Conservation (phyloP, 2,113 vertebrate genomes). For the Lycocorax pyrrhopterus region DNA sequence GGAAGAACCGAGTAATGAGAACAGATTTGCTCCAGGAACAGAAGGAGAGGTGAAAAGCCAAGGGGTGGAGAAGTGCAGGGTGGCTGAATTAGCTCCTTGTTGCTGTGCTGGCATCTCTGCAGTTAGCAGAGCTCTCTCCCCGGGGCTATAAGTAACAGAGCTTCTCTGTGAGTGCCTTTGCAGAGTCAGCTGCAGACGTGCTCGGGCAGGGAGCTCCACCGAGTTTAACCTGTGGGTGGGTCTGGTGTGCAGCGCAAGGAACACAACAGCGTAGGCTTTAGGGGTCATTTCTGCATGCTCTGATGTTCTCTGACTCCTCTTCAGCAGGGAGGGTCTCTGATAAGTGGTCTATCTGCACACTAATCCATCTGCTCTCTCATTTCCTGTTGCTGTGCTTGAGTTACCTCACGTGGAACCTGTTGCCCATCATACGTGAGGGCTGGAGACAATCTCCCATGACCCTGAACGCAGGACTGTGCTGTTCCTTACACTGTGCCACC, state of each 20-base stretch:
- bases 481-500: neutral
- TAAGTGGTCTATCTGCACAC: neutral
- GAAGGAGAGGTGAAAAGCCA: neutral
- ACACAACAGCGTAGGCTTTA: neutral
- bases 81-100: neutral
- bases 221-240: neutral
- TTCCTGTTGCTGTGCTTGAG: neutral
- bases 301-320: neutral
- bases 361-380: neutral
- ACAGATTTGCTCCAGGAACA: neutral
- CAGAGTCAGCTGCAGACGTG: neutral
- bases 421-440: accelerated
- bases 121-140: neutral
- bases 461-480: neutral
- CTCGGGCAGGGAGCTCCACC: neutral
- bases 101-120: neutral
- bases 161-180: neutral
- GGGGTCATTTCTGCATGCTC: neutral
- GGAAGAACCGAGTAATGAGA: neutral
- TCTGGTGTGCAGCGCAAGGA: neutral
- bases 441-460: neutral
- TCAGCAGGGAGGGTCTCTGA: neutral
- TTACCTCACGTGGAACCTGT: neutral
- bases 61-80: accelerated
- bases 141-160: neutral